A percentile compares a stretch with the other conserved stretches of the same genome.
These are phyloP conservation scores for Anhinga rufa DNA, from an alignment of 2,113 vertebrate genomes.

Conservation along the genomic window DNA sequence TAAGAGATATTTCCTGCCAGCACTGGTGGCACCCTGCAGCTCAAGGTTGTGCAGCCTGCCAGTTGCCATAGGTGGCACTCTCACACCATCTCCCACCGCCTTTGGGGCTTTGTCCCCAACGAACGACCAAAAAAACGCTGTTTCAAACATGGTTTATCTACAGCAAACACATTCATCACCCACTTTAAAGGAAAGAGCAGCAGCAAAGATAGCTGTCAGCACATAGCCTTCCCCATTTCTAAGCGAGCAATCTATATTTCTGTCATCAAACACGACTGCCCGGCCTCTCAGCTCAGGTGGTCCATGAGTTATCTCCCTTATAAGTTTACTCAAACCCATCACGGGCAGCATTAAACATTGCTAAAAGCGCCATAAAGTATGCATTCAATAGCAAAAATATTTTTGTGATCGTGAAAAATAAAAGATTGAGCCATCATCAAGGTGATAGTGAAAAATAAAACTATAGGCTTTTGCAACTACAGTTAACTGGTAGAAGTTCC, in stretches of 20 bases:
- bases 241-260: not conserved
- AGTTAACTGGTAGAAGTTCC: not conserved
- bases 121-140: not conserved
- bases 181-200: not conserved
- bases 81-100: not conserved
- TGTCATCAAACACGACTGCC: not conserved
- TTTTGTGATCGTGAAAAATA: not conserved
- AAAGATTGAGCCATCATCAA: not conserved
- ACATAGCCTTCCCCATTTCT: not conserved
- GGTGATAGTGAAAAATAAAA: not conserved
- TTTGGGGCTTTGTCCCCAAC: not conserved
- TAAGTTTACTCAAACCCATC: not conserved
- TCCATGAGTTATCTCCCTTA: not conserved
- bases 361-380: not conserved
- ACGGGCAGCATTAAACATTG: not conserved
- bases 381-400: not conserved
- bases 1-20: not conserved
- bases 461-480: not conserved
- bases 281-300: not conserved
- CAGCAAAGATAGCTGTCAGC: not conserved
- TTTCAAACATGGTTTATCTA: not conserved
- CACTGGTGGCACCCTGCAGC: not conserved
- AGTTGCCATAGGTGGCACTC: not conserved
- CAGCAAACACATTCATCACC: not conserved
- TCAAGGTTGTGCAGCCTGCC: not conserved